Evolutionary conservation across 1,140 invertebrate genomes (phyloP), one percentile per base, ranked within the genome.

Genomic region (Drosophila kohkoa): DNA sequence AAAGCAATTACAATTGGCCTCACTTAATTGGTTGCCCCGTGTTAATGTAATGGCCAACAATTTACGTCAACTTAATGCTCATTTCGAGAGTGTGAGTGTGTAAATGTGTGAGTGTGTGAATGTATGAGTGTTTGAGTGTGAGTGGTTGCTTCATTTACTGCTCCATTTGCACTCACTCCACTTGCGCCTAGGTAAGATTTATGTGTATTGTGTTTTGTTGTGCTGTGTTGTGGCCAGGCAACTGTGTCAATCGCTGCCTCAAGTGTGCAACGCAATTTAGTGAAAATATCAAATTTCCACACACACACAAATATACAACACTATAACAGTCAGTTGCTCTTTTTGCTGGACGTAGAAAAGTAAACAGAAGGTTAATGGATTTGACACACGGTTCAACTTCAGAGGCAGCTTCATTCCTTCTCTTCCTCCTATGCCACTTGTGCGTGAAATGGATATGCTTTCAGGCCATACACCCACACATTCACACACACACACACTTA

Each of bases 331-430:
- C 59, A 52, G 54, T 63, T 75, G 64, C 73, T 68, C 55, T 82
- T 82, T 82, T 79, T 63, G 59, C 69, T 81, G 72, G 78, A 82
- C 88, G 88, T 91, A 85, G 89, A 91, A 91, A 91, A 91, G 90
- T 91, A 91, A 91, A 91, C 81, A 91, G 90, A 89, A 91, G 90
- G 90, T 91, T 91, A 91, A 91, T 91, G 90, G 90, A 91, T 90
- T 90, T 91, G 90, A 91, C 90, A 83, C 86, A 89, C 85, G 85
- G 85, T 83, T 80, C 80, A 71, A 51, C 73, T 38, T 38, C 67
- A 69, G 60, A 30, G 76, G 65, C 65, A 67, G 60, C 66, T 65
- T 51, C 62, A 28, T 10, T 11, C 7, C 8, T 10, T 38, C 35
- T 10, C 35, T 38, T 10, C 8, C 10, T 11, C 2, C 74, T 52